Conservation (phyloP, 1,140 invertebrate species). For the Conus betulinus region DNA sequence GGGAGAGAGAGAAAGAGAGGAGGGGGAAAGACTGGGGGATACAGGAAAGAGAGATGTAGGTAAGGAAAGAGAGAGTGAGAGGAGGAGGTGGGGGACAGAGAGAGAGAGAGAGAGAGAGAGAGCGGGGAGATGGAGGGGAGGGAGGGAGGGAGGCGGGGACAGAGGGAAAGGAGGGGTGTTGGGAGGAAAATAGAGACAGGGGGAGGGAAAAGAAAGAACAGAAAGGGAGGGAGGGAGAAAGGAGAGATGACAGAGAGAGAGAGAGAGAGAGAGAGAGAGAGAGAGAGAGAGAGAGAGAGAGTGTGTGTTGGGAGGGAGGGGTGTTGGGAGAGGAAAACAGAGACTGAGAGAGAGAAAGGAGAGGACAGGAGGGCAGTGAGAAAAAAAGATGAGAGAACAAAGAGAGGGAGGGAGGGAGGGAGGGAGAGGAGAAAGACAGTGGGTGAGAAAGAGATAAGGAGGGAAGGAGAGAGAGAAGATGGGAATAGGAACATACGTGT, state of each 20-base stretch:
- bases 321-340: not conserved
- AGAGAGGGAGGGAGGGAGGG: too few species aligned
- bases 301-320: not conserved
- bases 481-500: not conserved
- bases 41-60: not conserved
- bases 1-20: not conserved
- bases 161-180: not conserved
- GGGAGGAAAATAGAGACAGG: not conserved
- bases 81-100: too few species aligned
- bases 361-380: not conserved
- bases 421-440: too few species aligned
- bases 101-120: too few species aligned
- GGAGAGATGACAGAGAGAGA: not conserved
- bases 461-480: too few species aligned
- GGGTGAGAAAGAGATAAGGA: too few species aligned
- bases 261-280: too few species aligned
- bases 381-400: not conserved
- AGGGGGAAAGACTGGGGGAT: not conserved
- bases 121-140: not conserved
- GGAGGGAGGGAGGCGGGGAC: not conserved
- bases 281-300: not conserved
- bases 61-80: not conserved
- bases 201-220: not conserved
- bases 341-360: not conserved
- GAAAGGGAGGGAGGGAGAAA: not conserved